Conservation (phyloP, 2,797 vertebrate species). For the Gadopsis marmoratus region DNA sequence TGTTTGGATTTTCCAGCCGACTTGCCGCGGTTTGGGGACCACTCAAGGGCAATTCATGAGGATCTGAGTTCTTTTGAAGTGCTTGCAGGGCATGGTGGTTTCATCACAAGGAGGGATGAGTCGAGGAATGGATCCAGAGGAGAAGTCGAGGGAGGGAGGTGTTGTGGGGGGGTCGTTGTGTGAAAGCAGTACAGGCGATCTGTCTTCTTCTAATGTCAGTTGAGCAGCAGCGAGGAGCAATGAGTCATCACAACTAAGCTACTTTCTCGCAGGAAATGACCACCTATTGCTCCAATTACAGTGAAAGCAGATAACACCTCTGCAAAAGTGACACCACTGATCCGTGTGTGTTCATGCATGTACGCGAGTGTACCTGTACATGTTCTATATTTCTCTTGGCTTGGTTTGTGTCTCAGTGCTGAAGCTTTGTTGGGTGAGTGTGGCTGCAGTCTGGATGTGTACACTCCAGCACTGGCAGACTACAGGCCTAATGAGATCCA, state of each 20-base stretch:
- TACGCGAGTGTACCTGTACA: background rate
- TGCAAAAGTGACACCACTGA: constrained; percentile 20
- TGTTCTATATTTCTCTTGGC: constrained; percentile 57
- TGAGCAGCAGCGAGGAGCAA: constrained; percentile 26
- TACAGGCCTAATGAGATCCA: constrained; percentile 78
- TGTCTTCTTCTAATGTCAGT: constrained; percentile 53
- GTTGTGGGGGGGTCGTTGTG: background rate
- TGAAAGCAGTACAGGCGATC: constrained; percentile 25
- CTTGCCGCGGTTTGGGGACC: constrained; percentile 49
- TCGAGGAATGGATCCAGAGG: constrained; percentile 55
- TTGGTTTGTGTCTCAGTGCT: constrained; percentile 46
- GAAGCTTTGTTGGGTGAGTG: constrained; percentile 61
- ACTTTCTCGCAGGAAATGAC: constrained; percentile 69
- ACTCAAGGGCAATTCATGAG: constrained; percentile 54
- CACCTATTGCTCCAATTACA: constrained; percentile 66
- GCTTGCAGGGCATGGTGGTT: constrained; percentile 29
- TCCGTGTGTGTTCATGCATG: constrained; percentile 15
- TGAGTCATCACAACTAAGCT: constrained; percentile 55
- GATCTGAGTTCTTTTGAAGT: constrained; percentile 66
- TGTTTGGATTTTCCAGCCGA: constrained; percentile 74
- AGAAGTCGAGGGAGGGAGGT: constrained; percentile 11
- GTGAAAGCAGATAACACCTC: constrained; percentile 66
- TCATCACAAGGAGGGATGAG: constrained; percentile 59
- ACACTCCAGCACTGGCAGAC: constrained; percentile 65
- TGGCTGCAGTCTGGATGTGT: constrained; percentile 67